phyloP scores from a whole-genome alignment of 2,888 invertebrate species.

The Pherbina coryleti region DNA sequence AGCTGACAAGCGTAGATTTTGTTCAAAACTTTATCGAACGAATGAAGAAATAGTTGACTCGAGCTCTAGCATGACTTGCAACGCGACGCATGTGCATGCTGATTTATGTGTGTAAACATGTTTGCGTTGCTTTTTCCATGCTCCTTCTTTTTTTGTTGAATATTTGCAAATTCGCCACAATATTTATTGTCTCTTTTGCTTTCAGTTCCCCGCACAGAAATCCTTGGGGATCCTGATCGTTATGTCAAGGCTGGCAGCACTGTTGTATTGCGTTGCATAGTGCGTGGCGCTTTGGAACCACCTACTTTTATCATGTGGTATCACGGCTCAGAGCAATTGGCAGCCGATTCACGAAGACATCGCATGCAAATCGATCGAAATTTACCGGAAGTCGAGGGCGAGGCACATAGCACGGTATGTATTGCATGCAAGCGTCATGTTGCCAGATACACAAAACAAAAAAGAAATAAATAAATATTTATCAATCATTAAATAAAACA shows the following conservation, averaged over 20 bases:
- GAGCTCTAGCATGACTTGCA: neutral
- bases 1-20: neutral
- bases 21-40: neutral
- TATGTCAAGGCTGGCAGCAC: constrained; percentile 93
- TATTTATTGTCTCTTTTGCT: constrained; percentile 19
- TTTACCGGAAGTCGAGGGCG: constrained; percentile 64
- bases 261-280: constrained; percentile 89
- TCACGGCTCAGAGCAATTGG: constrained; percentile 72
- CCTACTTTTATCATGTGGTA: constrained; percentile 97
- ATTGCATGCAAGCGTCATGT: neutral
- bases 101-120: neutral
- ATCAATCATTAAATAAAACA: neutral
- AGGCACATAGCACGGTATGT: constrained; percentile 68
- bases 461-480: neutral
- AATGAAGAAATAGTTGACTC: constrained; percentile 2
- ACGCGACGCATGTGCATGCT: neutral
- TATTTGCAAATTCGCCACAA: neutral
- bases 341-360: constrained; percentile 67
- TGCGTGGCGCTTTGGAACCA: constrained; percentile 90
- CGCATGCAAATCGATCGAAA: constrained; percentile 68
- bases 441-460: neutral
- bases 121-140: neutral
- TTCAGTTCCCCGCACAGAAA: constrained; percentile 93
- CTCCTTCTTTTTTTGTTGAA: neutral
- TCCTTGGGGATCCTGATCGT: constrained; percentile 88